These are phyloP conservation scores for Leptopilina clavipes DNA, from an alignment of 1,140 invertebrate genomes.

Conservation along the genomic window DNA sequence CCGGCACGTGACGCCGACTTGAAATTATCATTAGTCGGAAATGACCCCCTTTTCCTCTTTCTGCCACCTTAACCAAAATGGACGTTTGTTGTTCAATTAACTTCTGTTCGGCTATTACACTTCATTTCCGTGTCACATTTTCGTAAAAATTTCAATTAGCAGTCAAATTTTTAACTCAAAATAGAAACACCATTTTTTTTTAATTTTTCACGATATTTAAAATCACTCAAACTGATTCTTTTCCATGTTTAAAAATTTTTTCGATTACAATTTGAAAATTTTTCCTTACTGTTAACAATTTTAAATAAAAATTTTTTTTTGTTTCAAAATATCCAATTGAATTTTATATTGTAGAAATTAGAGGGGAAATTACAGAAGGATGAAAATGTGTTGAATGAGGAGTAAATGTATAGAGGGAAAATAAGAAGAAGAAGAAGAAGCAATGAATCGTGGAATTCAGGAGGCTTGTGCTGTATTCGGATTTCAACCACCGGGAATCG, in stretches of 20 bases:
- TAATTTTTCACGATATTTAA: no score
- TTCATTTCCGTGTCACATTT: slow-evolving; percentile 16
- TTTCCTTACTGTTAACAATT: no score
- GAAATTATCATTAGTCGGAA: slow-evolving; percentile 69
- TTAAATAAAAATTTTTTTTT: no score
- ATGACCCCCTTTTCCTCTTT: slow-evolving; percentile 18
- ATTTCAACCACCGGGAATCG: slow-evolving; percentile 6
- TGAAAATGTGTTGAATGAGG: background rate
- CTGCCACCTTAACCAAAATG: slow-evolving; percentile 1
- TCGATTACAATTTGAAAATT: no score
- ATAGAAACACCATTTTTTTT: background rate
- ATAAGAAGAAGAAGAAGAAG: background rate
- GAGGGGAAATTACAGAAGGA: no score
- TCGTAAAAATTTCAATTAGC: background rate
- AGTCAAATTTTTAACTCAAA: background rate
- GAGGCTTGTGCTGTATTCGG: slow-evolving; percentile 5
- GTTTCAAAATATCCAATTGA: no score
- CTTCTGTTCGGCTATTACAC: slow-evolving; percentile 7
- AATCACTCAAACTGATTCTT: no score
- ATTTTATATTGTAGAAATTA: no score
- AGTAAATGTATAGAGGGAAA: background rate
- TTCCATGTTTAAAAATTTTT: no score
- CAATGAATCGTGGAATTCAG: background rate
- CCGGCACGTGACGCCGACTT: slow-evolving; percentile 66
- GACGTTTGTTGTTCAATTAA: slow-evolving; percentile 19